Evolutionary conservation across 2,888 invertebrate genomes (phyloP), one percentile per base, ranked within the genome.

Genomic region (Drosophila engyochracea): DNA sequence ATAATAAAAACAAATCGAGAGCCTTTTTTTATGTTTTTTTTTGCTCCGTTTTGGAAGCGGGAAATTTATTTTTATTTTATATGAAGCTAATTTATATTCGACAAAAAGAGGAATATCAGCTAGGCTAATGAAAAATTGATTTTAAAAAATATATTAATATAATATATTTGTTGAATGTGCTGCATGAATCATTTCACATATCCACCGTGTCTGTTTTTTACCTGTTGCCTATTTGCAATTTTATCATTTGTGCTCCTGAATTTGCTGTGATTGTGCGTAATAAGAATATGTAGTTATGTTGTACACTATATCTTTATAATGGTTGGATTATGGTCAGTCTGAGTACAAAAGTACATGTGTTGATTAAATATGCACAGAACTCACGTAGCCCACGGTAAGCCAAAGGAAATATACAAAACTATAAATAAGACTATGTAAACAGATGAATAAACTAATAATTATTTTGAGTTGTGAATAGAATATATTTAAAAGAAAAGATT

Each of bases 291-390:
- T 25, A 6, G 28, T 53, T 61, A 19, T 30, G 7, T 14, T 53
- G 53, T 31, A 7, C 16, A 14, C 19, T 16, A n/a, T 41, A 55
- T n/a, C 31, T n/a, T 62, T 25, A 41, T 33, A 14, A 39, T 31
- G 51, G 28, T 10, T 30, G 5, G 14, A 28, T 35, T 25, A 35
- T 2, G 35, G 31, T 39, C 30, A n/a, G 12, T 6, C 39, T 30
- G 12, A 16, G 30, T 52, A 12, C 41, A 41, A 22, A 52, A 31
- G 51, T 37, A 39, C 28, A 22, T 7, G 6, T 10, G 10, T 19
- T 39, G 31, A 62, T 53, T 19, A 62, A 33, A 41, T 62, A 53
- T 41, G 25, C 22, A 22, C 41, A 53, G 28, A 12, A 37, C 37
- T 47, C 35, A 28, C 37, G 31, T 33, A 47, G 25, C 14, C n/a